Evolutionary conservation across 2,113 vertebrate species (phyloP).

Genomic region (Cettia cetti): DNA sequence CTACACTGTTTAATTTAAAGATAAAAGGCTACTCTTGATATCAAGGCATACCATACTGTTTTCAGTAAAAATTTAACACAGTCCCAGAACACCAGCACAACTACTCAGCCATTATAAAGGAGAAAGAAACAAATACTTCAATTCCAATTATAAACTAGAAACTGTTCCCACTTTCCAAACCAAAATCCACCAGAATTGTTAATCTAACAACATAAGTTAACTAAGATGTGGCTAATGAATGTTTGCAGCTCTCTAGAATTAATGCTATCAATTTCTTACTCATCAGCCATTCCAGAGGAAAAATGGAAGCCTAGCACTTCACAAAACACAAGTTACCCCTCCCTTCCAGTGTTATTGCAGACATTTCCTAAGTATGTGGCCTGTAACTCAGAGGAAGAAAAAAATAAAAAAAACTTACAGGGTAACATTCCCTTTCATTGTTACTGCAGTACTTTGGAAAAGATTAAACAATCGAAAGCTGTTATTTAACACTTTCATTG

Average conservation of each 20-base stretch:
- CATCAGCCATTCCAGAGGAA: background rate
- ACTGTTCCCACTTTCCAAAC: background rate
- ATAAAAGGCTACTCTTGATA: background rate
- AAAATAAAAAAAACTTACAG: rapidly evolving
- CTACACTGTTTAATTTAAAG: background rate
- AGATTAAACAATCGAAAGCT: background rate
- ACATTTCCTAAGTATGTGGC: background rate
- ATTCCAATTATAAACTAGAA: background rate
- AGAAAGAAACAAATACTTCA: background rate
- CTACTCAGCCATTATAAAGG: background rate
- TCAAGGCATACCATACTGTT: background rate
- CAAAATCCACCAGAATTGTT: background rate
- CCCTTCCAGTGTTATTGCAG: background rate
- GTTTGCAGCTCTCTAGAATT: background rate
- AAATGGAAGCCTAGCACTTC: background rate
- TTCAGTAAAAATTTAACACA: background rate
- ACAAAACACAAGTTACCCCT: background rate
- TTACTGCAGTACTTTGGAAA: background rate
- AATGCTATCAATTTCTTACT: background rate
- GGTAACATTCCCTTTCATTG: background rate
- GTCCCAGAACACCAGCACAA: background rate
- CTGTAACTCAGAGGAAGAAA: background rate
- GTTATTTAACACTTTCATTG: background rate
- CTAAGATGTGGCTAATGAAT: background rate
- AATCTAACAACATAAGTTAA: background rate